These are phyloP conservation scores for Bufo bufo DNA, from an alignment of 2,113 vertebrate species.

Conservation along the genomic window DNA sequence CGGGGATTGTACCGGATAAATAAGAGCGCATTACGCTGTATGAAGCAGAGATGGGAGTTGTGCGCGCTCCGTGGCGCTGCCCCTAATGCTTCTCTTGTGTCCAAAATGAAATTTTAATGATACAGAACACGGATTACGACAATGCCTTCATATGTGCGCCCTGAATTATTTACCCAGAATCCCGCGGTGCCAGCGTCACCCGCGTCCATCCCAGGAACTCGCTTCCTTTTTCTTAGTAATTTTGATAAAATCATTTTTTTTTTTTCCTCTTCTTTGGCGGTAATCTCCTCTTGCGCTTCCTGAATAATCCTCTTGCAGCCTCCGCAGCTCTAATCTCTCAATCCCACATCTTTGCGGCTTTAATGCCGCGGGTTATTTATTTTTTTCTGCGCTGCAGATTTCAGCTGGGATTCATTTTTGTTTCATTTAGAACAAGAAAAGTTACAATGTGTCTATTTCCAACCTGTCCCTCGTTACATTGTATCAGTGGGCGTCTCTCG, in stretches of 20 bases:
- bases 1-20: too few species aligned
- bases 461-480: neutral
- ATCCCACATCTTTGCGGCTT: slow-evolving; percentile 47
- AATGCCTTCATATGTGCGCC: slow-evolving; percentile 39
- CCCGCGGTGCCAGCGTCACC: neutral
- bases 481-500: neutral
- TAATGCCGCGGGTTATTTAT: neutral
- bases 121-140: slow-evolving; percentile 18
- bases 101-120: slow-evolving; percentile 50
- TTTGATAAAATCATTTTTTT: slow-evolving; percentile 67
- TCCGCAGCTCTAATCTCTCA: slow-evolving; percentile 47
- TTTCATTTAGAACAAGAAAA: neutral
- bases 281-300: slow-evolving; percentile 28
- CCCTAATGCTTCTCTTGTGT: slow-evolving; percentile 33
- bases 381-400: neutral
- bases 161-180: slow-evolving; percentile 49
- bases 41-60: neutral
- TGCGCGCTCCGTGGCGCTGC: neutral
- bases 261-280: neutral
- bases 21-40: neutral
- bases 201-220: neutral
- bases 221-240: slow-evolving; percentile 59
- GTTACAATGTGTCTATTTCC: slow-evolving; percentile 11
- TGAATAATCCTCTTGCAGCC: slow-evolving; percentile 42
- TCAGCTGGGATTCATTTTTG: slow-evolving; percentile 14